Conservation (phyloP, 2,113 vertebrate species). For the Salminus brasiliensis region DNA sequence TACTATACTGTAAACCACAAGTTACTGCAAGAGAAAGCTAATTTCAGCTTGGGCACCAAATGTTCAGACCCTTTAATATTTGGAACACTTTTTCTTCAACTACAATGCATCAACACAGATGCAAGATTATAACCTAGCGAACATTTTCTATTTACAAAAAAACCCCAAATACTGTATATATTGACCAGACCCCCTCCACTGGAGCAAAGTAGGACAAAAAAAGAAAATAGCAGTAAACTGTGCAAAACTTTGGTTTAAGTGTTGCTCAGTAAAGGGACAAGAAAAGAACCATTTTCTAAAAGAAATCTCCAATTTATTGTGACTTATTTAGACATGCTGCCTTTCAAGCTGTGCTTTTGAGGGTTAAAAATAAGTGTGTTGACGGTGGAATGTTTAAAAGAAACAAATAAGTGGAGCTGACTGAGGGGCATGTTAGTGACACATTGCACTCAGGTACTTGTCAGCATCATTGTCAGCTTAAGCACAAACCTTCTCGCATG, state of each 20-base stretch:
- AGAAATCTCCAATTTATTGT: neutral
- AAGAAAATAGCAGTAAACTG: neutral
- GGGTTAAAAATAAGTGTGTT: neutral
- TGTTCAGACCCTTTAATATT: neutral
- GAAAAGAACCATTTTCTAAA: neutral
- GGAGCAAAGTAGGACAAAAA: neutral
- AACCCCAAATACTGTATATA: neutral
- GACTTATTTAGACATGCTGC: neutral
- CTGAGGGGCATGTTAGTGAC: constrained; percentile 28
- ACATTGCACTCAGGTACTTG: constrained; percentile 27
- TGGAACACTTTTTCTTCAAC: neutral
- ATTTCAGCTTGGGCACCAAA: neutral
- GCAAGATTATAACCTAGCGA: neutral
- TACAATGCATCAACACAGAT: neutral
- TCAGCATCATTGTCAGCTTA: constrained; percentile 14
- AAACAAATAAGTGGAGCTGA: constrained; percentile 26
- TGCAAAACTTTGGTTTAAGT: neutral
- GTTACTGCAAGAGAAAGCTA: neutral
- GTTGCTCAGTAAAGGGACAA: neutral
- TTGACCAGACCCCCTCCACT: neutral
- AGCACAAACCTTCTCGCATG: neutral
- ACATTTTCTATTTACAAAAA: neutral
- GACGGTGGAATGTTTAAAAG: neutral
- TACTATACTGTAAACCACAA: neutral
- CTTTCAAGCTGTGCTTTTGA: neutral